Base-by-base conservation (phyloP, 2,888 invertebrate genomes). In the Apoda limacodes region DNA sequence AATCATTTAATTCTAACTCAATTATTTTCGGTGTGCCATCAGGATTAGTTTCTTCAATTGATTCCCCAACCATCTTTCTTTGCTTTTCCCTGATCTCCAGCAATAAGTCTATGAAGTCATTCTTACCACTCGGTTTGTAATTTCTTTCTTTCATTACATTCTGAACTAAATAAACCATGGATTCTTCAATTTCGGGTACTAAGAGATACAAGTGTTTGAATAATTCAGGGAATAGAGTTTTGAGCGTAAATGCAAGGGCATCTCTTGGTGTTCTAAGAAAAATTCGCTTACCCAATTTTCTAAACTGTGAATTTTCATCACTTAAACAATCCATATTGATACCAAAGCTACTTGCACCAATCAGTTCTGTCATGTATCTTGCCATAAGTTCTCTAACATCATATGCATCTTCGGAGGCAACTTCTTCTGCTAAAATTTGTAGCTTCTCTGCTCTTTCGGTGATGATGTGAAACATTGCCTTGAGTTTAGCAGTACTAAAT, bases 291-390 rank as follows among this genome's bases (percentile, higher is more conserved):
- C 76, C 76, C 7, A 78, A 45, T 50, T 55, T 62, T 38, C 70
- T 55, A 26, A 76, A 78, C 25, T 66, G 57, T 0, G 74, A 72
- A 32, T 71, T 65, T 46, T 72, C 70, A n/a, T n/a, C n/a, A n/a
- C n/a, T n/a, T n/a, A n/a, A n/a, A n/a, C n/a, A n/a, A n/a, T n/a
- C n/a, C n/a, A n/a, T n/a, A n/a, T n/a, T n/a, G n/a, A n/a, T n/a
- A n/a, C n/a, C n/a, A n/a, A n/a, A n/a, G n/a, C n/a, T n/a, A n/a
- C n/a, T n/a, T n/a, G n/a, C n/a, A n/a, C n/a, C n/a, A n/a, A n/a
- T n/a, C n/a, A n/a, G n/a, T n/a, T n/a, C n/a, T n/a, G n/a, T n/a
- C n/a, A n/a, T n/a, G n/a, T n/a, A n/a, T n/a, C n/a, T n/a, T n/a
- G n/a, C n/a, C n/a, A n/a, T n/a, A n/a, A n/a, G n/a, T n/a, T n/a